A percentile compares a stretch with the other conserved stretches of the same genome.
Conservation (phyloP, 2,113 vertebrate species). For the Ornithorhynchus anatinus region DNA sequence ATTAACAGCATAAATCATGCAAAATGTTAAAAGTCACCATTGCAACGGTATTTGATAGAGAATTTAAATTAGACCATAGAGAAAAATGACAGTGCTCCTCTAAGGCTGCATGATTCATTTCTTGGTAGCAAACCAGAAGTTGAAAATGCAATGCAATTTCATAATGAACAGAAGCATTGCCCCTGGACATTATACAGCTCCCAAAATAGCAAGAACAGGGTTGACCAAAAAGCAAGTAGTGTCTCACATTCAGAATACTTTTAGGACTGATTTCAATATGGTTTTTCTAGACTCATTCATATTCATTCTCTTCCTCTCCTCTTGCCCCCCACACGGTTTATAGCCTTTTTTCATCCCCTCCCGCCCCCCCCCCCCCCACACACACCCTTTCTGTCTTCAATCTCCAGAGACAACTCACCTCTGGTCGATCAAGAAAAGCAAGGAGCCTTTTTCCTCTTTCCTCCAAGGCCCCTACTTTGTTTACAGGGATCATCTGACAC, state of each 20-base stretch:
- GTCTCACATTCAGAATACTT: background rate
- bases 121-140: conserved; percentile 29
- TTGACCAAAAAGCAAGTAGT: conserved; percentile 7
- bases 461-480: background rate
- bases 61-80: conserved; percentile 45
- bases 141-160: conserved; percentile 30
- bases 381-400: background rate
- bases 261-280: background rate
- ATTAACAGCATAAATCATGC: conserved; percentile 44
- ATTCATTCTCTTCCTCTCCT: too few species aligned
- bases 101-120: conserved; percentile 27
- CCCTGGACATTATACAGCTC: background rate
- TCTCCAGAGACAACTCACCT: background rate
- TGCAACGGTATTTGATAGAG: conserved; percentile 38
- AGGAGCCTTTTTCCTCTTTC: background rate
- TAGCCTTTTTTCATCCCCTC: background rate
- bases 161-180: conserved; percentile 8
- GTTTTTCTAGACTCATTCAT: background rate
- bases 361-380: background rate
- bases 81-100: conserved; percentile 34
- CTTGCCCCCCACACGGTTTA: background rate
- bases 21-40: conserved; percentile 33
- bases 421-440: background rate
- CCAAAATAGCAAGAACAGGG: conserved; percentile 6
- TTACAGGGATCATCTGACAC: background rate